These are phyloP conservation scores for Argynnis bischoffii DNA, from an alignment of 2,888 invertebrate genomes.

Conservation along the genomic window DNA sequence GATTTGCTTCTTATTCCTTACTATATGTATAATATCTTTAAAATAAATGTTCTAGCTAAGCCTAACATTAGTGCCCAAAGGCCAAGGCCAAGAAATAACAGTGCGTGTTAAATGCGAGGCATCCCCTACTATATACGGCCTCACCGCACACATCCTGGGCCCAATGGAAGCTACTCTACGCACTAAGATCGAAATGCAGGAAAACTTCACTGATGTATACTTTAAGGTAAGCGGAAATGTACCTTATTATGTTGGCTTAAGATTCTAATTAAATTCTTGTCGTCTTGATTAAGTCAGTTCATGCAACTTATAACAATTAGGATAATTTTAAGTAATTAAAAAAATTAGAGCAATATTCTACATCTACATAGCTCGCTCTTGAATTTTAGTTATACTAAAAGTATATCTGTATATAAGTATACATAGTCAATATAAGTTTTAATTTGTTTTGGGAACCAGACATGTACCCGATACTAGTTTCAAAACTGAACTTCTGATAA, in stretches of 20 bases:
- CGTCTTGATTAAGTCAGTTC: too few relatives aligned
- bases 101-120: slow-evolving; percentile 59
- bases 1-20: slow-evolving; percentile 2
- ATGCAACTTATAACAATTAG: too few relatives aligned
- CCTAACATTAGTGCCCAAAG: slow-evolving; percentile 62
- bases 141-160: slow-evolving; percentile 63
- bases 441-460: too few relatives aligned
- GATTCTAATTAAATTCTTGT: too few relatives aligned
- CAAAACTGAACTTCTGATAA: too few relatives aligned
- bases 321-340: too few relatives aligned
- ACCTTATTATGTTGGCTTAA: neutral
- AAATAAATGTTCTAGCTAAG: slow-evolving; percentile 53
- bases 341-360: too few relatives aligned
- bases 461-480: too few relatives aligned
- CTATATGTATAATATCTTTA: slow-evolving; percentile 6
- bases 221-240: slow-evolving; percentile 56
- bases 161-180: slow-evolving; percentile 58
- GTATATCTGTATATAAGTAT: too few relatives aligned
- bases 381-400: too few relatives aligned
- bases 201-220: slow-evolving; percentile 66
- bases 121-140: slow-evolving; percentile 47
- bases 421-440: too few relatives aligned
- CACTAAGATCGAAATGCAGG: slow-evolving; percentile 56
- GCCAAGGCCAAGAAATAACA: slow-evolving; percentile 58
- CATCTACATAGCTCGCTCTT: too few relatives aligned